phyloP scores from a whole-genome alignment of 2,113 vertebrate genomes.

The Corydoras maculifer region DNA sequence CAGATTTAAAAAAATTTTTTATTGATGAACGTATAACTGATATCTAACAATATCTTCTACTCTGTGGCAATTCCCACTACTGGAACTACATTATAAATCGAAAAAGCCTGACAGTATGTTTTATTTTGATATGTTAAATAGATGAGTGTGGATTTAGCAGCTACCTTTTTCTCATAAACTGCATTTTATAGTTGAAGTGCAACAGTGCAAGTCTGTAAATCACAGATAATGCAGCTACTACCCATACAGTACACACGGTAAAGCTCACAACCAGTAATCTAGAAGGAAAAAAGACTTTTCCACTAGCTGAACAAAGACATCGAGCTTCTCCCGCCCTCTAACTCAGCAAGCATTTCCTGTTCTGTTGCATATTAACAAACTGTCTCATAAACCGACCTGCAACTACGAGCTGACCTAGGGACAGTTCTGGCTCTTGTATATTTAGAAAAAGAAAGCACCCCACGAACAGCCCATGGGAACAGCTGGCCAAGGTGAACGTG shows the following conservation, averaged over 20 bases:
- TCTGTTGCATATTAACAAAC: slow-evolving; percentile 48
- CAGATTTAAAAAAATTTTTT: too few species aligned
- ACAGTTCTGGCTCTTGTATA: not conserved
- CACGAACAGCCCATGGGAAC: slow-evolving; percentile 15
- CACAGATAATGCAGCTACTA: too few species aligned
- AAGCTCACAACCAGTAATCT: not conserved
- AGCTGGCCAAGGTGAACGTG: slow-evolving; percentile 19
- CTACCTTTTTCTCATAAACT: too few species aligned
- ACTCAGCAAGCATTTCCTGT: slow-evolving; percentile 49
- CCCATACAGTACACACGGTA: not conserved
- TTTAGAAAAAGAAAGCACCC: slow-evolving; percentile 6
- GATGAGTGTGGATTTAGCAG: too few species aligned
- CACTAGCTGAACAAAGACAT: slow-evolving; percentile 20
- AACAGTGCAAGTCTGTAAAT: too few species aligned
- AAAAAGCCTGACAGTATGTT: too few species aligned
- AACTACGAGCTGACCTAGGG: slow-evolving; percentile 24
- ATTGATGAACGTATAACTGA: too few species aligned
- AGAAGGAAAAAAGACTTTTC: not conserved
- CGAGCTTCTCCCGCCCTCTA: slow-evolving; percentile 28
- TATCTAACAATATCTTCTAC: too few species aligned
- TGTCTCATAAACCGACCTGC: slow-evolving; percentile 34
- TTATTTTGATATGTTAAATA: too few species aligned
- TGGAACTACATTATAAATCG: too few species aligned
- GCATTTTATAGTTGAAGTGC: too few species aligned
- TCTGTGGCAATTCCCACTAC: too few species aligned